Base-by-base conservation (phyloP, 2,888 invertebrate species). In the Dendrolimus houi region DNA sequence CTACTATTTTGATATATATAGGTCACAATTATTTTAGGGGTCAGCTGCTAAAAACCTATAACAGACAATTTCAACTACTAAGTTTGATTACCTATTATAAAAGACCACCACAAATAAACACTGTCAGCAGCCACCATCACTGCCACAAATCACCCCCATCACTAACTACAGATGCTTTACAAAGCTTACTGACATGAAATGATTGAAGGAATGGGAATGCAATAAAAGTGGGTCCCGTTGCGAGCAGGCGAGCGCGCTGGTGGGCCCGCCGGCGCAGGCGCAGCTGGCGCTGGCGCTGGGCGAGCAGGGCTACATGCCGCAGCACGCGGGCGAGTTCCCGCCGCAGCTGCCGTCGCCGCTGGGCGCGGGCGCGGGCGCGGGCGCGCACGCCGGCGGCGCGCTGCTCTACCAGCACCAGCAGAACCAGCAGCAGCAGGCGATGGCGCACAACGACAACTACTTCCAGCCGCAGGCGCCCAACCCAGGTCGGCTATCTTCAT, bases 371-470 rank as follows among this genome's bases (percentile, higher is more conserved):
- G 54, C 72, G 47, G 47, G 47, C 9, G 56, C 68, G 69, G 58
- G 70, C 71, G 54, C 67, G 66, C 60, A 60, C 59, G 58, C 70
- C 63, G 60, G 47, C 9, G 62, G 62, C 62, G 61, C 66, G 60
- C 67, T 75, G 69, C 67, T 72, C 59, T 73, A 74, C 68, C 77
- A 70, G 62, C 76, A 79, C 66, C 76, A 77, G 65, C 79, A 75
- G 72, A 72, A 64, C 60, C 69, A 70, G 60, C 78, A 76, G 63
- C 72, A 74, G 60, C 78, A 76, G 63, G 72, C 74, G 62, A 63
- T 74, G 65, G 56, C 59, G 61, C 68, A 71, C 58, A 79, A 78
- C 64, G 71, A 72, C 9, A 72, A 74, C 52, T 83, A 80, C 76
- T 85, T 80, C 72, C 83, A 82, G 64, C 77, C 76, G 52, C 71